Base-by-base conservation (phyloP, 2,113 vertebrate genomes). In the Pipa parva region DNA sequence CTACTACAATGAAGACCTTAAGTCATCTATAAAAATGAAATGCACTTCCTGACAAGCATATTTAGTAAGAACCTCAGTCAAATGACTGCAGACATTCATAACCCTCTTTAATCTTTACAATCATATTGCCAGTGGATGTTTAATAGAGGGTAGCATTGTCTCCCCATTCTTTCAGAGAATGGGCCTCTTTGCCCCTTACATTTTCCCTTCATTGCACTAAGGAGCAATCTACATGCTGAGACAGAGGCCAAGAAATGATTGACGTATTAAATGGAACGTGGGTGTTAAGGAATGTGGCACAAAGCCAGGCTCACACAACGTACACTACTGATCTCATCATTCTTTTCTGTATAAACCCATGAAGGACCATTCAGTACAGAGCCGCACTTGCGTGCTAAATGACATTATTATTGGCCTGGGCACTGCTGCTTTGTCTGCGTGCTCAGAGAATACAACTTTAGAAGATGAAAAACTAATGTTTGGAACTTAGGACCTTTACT, bases 261-360 rank as follows among this genome's bases (percentile, higher is more conserved):
- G 82, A 84, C 63, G 50, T 59, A 2, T 71, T 78, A 73, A 79
- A 80, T 61, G 2, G 77, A 76, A 65, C 63, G 81, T 81, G 81
- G 82, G 81, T 74, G 82, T 74, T 73, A 58, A 79, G 80, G 82
- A 81, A 82, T 82, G 73, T 83, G 81, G 82, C 73, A 59, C 79
- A 11, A 73, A 70, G 50, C 77, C 81, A 83, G 63, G 63, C 52
- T 13, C 74, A 76, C 71, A 79, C 68, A 79, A 75, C 72, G 74
- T 58, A 51, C 56, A 54, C 28, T 45, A 60, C 48, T 52, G 71
- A 70, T 70, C 37, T 36, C 26, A 26, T 49, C 27, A 70, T 33
- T 51, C 66, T 33, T 58, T 33, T 36, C 31, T 61, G 24, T 51
- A 54, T n/a, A 36, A 25, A 45, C 57, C 36, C 48, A 21, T 54